These are phyloP conservation scores for Therioaphis trifolii DNA, from an alignment of 2,888 invertebrate genomes.

Conservation along the genomic window DNA sequence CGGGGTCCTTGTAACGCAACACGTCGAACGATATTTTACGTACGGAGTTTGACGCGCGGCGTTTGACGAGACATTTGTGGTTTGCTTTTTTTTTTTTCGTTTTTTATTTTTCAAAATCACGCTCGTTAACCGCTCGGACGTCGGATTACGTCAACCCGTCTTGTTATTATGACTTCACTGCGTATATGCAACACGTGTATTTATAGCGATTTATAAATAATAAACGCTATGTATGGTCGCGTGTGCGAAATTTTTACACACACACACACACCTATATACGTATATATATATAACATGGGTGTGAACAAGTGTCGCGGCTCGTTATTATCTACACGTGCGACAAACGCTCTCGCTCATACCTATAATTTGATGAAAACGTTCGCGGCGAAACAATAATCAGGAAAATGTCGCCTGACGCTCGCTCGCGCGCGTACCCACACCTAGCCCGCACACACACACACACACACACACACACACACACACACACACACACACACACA, in stretches of 20 bases:
- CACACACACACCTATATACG: too few relatives aligned
- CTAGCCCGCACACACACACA: not conserved
- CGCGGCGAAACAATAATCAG: conserved; percentile 37
- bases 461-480: conserved; percentile 1
- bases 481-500: too few relatives aligned
- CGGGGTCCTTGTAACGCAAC: too few relatives aligned
- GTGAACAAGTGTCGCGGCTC: conserved; percentile 7
- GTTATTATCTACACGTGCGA: not conserved
- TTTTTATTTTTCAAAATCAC: not conserved
- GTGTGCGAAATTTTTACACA: too few relatives aligned
- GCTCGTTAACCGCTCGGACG: not conserved
- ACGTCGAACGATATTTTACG: not conserved
- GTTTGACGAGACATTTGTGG: not conserved
- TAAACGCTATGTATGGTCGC: not conserved
- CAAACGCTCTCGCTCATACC: not conserved
- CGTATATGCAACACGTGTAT: not conserved
- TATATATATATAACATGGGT: not conserved
- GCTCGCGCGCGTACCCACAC: too few relatives aligned
- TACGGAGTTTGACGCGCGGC: not conserved
- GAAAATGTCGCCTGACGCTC: conserved; percentile 25
- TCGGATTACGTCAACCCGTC: not conserved
- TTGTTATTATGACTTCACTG: not conserved
- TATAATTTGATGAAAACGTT: conserved; percentile 16
- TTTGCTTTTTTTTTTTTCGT: too few relatives aligned
- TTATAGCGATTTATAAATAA: not conserved